phyloP scores from a whole-genome alignment of 2,797 vertebrate species.

The Lepilemur septentrionalis region DNA sequence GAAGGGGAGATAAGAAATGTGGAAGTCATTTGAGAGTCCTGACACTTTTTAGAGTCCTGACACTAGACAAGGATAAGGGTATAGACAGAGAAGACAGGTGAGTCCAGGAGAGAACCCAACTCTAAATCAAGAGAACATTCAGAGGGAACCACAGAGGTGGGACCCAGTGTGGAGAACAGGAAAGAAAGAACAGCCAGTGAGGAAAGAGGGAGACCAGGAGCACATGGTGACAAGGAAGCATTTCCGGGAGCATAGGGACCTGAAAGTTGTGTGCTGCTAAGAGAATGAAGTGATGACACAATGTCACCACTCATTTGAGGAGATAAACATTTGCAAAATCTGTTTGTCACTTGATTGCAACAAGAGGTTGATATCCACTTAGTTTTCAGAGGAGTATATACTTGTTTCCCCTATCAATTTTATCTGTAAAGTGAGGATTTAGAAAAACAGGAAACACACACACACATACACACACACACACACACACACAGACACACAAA shows the following conservation, averaged over 20 bases:
- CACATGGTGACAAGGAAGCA: fast-evolving
- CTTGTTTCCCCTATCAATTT: background rate
- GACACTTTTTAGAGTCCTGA: background rate
- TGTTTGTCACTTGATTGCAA: background rate
- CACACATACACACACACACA: fast-evolving
- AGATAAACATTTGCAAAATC: fast-evolving
- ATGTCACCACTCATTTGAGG: fast-evolving
- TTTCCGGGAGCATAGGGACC: fast-evolving
- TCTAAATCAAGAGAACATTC: no score
- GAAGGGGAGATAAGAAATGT: background rate
- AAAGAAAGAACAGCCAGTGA: background rate
- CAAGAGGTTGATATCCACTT: no score
- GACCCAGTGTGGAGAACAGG: background rate
- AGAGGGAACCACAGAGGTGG: background rate
- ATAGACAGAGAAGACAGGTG: fast-evolving
- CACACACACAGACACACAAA: background rate
- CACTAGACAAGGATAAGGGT: fast-evolving
- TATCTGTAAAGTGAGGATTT: background rate
- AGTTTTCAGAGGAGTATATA: background rate
- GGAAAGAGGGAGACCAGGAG: fast-evolving
- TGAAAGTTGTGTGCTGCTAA: fast-evolving
- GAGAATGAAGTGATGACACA: no score
- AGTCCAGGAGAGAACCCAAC: background rate
- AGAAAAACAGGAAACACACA: background rate
- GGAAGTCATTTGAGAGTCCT: background rate